Evolutionary conservation across 2,888 invertebrate species (phyloP), one percentile per base, ranked within the genome.

Genomic region (Temnothorax ravouxi): DNA sequence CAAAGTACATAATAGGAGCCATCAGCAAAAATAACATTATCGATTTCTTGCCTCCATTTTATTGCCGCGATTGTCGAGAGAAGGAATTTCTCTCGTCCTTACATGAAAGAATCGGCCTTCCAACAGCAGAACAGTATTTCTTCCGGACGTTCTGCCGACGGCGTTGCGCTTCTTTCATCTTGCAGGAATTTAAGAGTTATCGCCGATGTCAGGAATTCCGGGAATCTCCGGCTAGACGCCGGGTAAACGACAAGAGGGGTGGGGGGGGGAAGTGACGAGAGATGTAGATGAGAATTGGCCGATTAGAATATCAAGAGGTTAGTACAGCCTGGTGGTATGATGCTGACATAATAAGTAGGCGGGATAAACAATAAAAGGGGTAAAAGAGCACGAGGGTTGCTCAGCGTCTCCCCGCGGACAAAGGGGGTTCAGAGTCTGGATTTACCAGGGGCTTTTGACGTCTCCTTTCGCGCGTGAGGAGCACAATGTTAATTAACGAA

Each of bases 401-500:
- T 74, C 77, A 29, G 56, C 41, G 69, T 83, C 79, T 77, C 54
- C 41, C 54, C 38, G 69, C 69, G 86, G 86, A 90, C 89, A 89
- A 88, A 90, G 88, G 87, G 92, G 90, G 88, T 91, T 89, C 54
- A 84, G 85, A 87, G 87, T 83, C 69, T 84, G 77, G 80, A 79
- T 81, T 77, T 67, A 76, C 41, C 87, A 74, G 87, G 84, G 77
- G 83, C 87, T 93, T 67, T 93, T 94, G 94, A 94, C 93, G 93
- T 94, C 94, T 94, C 92, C 92, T 92, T 94, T 90, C 86, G 87
- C 83, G 87, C 83, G 84, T 87, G 90, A 87, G 83, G 84, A 84
- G 82, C 89, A 88, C 91, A 91, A 92, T 93, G 93, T 94, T 94
- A 94, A 94, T 94, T 94, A 94, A 94, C 92, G 93, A 93, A 92